Evolutionary conservation across 2,797 vertebrate genomes (phyloP), one percentile per base, ranked within the genome.

Genomic region (Chlorospingus semifuscus): DNA sequence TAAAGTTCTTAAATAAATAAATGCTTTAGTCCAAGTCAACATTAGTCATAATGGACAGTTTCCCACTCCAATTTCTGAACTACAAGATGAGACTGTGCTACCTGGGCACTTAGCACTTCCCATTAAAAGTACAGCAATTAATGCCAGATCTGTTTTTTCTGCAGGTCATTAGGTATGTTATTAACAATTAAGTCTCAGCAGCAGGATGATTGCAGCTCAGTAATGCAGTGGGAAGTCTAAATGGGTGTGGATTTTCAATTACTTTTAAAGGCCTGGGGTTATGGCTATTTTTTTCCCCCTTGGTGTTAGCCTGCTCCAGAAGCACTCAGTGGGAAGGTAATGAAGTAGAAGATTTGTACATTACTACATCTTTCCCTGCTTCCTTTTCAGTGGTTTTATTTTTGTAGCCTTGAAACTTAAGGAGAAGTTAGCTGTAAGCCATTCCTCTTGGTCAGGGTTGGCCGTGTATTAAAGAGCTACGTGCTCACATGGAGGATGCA

Each of bases 1-100:
- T 95, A 94, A 95, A 94, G 61, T 82, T 72, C 94, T 94, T 96
- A 93, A 92, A 93, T 83, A 96, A 97, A 95, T 74, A 95, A 92
- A 76, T 91, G 72, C 66, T 95, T 91, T 89, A 72, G n/a, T 85
- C 75, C 72, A n/a, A 95, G 95, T 85, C 85, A 90, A 56, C 3
- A 2, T 84, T 81, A 75, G 75, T 74, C 66, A 61, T 83, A 86
- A 93, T 65, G 63, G 78, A 89, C 61, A 83, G 65, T 93, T 96
- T 86, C 77, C 78, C 65, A 52, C 83, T 90, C 42, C 50, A 66
- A 52, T 82, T 87, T 94, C 80, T 95, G 79, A 93, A 93, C 79
- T 49, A 61, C 57, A 79, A 83, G 92, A 94, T 87, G 69, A 74
- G 69, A 65, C 86, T 61, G n/a, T 75, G 87, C 75, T 85, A 52